Base-by-base conservation (phyloP, 2,888 invertebrate species). In the Neoscelio sp. region DNA sequence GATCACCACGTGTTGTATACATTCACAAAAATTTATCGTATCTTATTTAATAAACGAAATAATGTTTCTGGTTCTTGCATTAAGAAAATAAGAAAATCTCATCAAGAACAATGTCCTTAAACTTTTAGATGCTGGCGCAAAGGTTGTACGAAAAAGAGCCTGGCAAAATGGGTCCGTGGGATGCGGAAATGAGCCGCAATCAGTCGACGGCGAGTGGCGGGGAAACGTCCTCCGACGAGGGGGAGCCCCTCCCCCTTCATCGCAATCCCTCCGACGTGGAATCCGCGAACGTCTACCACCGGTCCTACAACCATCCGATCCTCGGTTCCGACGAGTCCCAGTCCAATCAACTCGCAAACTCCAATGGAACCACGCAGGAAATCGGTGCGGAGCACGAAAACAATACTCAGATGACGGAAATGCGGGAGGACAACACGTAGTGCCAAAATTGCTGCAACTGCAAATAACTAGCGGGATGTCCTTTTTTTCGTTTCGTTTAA, bases 131-230 rank as follows among this genome's bases (percentile, higher is more conserved):
- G 81, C 92, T 96, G 82, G 96, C 96, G 28, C 94, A 95, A 86
- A 96, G 95, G 87, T 92, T 96, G 80, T 95, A 95, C 87, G 95
- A 95, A 84, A 96, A 96, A 87, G 96, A 96, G 91, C 95, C 96
- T 3, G 93, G 93, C 17, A 96, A 96, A 91, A 91, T 96, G 87
- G 95, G 94, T 77, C 93, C 93, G 75, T 92, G 93, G 89, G 93
- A 93, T 81, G 91, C 92, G 0, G 91, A 89, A 82, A 77, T 86
- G 70, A 82, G 89, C 87, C 84, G 87, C 4, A 88, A 83, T 56
- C 89, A 89, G 23, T 82, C 90, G 50, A 85, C 89, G 6, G 87
- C 81, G 68, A 90, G 89, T 38, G 91, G 91, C 56, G 91, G 92
- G 77, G 93, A 93, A 62, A 92, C 91, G 18, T 92, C 93, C 0